These are phyloP conservation scores for Tribolium freemani DNA, from an alignment of 2,888 invertebrate species.

Conservation along the genomic window DNA sequence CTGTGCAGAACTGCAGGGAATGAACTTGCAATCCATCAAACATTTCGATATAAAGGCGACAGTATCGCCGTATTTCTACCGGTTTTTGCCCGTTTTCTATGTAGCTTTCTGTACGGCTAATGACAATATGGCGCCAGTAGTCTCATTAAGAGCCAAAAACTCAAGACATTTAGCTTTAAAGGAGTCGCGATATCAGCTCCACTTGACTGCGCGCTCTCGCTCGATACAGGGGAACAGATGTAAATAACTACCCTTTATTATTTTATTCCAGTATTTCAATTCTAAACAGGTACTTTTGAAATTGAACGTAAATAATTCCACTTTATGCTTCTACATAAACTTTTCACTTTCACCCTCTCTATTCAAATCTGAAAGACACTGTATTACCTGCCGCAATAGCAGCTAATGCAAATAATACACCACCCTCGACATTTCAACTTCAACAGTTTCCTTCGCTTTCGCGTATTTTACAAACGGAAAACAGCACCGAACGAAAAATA, in stretches of 20 bases:
- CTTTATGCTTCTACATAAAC: constrained; percentile 45
- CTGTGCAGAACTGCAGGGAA: constrained; percentile 50
- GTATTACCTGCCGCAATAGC: constrained; percentile 29
- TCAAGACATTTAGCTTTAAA: constrained; percentile 50
- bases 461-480: not conserved
- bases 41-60: constrained; percentile 51
- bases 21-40: constrained; percentile 53
- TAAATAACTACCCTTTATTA: constrained; percentile 50
- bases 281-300: constrained; percentile 50
- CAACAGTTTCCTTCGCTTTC: not conserved
- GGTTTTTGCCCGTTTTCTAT: constrained; percentile 46
- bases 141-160: constrained; percentile 49
- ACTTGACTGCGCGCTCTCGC: constrained; percentile 44
- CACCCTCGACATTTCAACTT: constrained; percentile 17
- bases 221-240: constrained; percentile 49
- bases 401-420: constrained; percentile 19
- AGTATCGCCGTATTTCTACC: constrained; percentile 45
- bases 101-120: constrained; percentile 45
- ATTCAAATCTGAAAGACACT: constrained; percentile 37
- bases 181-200: constrained; percentile 49
- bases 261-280: constrained; percentile 48
- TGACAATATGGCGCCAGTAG: constrained; percentile 51
- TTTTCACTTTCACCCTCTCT: constrained; percentile 45
- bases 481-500: not conserved
- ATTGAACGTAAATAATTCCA: constrained; percentile 50